Evolutionary conservation across 2,797 vertebrate genomes (phyloP).

Genomic region (Uromys caudimaculatus): DNA sequence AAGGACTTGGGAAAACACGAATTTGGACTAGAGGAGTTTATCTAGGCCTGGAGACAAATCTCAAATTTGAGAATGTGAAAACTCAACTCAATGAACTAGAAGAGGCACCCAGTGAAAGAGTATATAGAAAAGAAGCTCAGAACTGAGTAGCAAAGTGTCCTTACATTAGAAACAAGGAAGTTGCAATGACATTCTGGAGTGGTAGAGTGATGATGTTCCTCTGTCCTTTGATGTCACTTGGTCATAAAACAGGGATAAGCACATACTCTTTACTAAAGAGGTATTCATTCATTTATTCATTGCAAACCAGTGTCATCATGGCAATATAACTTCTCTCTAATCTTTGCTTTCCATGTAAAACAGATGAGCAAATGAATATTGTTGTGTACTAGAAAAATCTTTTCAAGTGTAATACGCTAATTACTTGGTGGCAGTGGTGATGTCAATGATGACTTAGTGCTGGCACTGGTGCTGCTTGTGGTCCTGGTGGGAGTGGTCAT

Average conservation of each 20-base stretch:
- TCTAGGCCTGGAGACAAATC: neutral
- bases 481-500: neutral
- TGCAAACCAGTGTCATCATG: neutral
- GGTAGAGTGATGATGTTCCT: neutral
- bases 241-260: neutral
- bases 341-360: neutral
- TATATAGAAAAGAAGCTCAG: neutral
- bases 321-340: neutral
- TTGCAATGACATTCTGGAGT: neutral
- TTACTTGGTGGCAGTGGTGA: neutral
- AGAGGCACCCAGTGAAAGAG: neutral
- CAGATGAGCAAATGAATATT: slow-evolving; percentile 1
- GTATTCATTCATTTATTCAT: neutral
- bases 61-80: neutral
- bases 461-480: neutral
- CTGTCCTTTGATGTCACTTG: neutral
- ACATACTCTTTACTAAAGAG: neutral
- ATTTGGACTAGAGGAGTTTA: neutral
- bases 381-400: neutral
- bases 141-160: neutral
- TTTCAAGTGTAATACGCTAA: neutral
- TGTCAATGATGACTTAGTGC: neutral
- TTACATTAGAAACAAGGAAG: neutral
- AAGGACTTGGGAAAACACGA: neutral
- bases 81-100: neutral